Evolutionary conservation across 2,797 vertebrate species (phyloP), one percentile per base, ranked within the genome.

Genomic region (Vireo griseus): DNA sequence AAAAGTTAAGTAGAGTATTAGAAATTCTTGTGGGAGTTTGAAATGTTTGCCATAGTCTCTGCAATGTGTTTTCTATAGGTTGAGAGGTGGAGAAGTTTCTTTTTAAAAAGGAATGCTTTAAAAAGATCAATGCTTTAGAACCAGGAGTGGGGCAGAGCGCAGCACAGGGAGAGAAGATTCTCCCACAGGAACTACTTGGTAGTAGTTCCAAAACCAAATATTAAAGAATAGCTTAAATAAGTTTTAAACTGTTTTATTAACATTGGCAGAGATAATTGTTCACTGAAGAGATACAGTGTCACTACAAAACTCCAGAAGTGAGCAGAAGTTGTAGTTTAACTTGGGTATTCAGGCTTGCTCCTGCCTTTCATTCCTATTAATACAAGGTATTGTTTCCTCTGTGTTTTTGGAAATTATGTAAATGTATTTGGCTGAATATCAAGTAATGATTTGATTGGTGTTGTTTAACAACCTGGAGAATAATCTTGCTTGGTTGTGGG

Each of bases 81-180:
- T 13, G 21, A 47, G 13, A 39, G 80, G 35, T 2, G 2, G 24
- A 76, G 14, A 47, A 73, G 47, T 73, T 24, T 29, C 9, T 52
- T 78, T 25, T 20, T 5, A 11, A 45, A 80, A 51, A 39, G 28
- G n/a, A 76, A 45, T 52, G 13, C 7, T 52, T 37, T 33, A 8
- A 17, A 52, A 76, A 39, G 7, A 68, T 33, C 16, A 33, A 4
- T 2, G 4, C 45, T 22, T 52, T 28, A 18, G 11, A 20, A 31
- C 35, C 0, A 0, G 45, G 29, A 5, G 29, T 44, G 3, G 52
- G 15, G 16, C 0, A 2, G 48, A 77, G 66, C 39, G 52, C 74
- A 62, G 39, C 0, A 0, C 11, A 8, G 21, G 20, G 26, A 71
- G 17, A 75, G 10, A 16, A 22, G 48, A 40, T 39, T 52, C 16